These are phyloP conservation scores for Paracanthobrama guichenoti DNA, from an alignment of 2,113 vertebrate genomes.

Conservation along the genomic window DNA sequence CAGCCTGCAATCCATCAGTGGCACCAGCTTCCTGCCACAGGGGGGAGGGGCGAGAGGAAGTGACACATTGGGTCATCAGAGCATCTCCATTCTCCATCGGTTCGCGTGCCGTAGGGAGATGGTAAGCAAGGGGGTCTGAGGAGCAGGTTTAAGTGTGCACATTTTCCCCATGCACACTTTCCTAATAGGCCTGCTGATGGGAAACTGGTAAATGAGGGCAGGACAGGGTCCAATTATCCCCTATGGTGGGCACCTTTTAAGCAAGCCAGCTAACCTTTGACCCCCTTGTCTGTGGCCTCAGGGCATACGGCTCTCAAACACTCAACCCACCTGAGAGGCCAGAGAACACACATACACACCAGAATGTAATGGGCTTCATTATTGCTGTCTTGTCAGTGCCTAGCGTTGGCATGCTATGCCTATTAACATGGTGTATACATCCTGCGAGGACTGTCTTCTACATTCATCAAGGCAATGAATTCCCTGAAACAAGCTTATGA, in stretches of 20 bases:
- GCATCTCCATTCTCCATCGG: conserved; percentile 25
- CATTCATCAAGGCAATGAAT: conserved; percentile 25
- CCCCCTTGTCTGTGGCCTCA: conserved; percentile 13
- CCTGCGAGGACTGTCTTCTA: background rate
- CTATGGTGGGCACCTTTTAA: conserved; percentile 60
- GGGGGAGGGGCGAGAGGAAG: background rate
- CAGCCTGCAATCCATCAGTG: conserved; percentile 70
- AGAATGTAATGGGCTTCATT: conserved; percentile 42
- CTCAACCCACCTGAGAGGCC: background rate
- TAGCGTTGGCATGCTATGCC: background rate
- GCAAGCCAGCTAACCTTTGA: conserved; percentile 51
- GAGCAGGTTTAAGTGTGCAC: background rate
- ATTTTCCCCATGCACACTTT: background rate
- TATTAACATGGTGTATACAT: conserved; percentile 25
- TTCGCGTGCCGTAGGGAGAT: background rate
- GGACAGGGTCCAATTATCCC: conserved; percentile 64
- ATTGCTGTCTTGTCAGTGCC: conserved; percentile 11
- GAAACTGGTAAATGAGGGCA: conserved; percentile 17
- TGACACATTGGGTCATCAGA: conserved; percentile 28
- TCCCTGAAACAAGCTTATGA: background rate
- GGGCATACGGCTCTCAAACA: background rate
- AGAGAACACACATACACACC: background rate
- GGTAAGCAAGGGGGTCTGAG: background rate
- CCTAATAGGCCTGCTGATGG: background rate
- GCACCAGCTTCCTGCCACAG: conserved; percentile 62